Base-by-base conservation (phyloP, 1,140 invertebrate species). In the Apis cerana region DNA sequence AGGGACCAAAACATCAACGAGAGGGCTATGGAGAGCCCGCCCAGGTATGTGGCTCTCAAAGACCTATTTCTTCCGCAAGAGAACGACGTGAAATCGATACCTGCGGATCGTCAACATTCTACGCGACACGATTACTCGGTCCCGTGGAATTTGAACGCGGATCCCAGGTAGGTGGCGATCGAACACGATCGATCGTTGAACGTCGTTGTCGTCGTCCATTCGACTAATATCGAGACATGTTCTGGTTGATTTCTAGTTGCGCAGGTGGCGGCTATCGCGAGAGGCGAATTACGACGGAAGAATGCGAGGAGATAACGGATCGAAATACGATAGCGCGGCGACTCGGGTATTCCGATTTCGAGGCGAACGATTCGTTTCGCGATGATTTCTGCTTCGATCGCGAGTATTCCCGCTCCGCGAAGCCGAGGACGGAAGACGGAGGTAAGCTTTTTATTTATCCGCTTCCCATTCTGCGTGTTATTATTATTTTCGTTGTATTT, bases 31-130 rank as follows among this genome's bases (percentile, higher is more conserved):
- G 88, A 91, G 33, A 88, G 89, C 72, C 74, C 84, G 12, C 86
- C 87, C 15, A 91, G 88, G 82, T 92, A 91, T 27, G 89, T 93
- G n/a, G 86, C 91, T 50, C 82, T 92, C 56, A 92, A 88, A 83
- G 91, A 92, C 85, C 84, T 93, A 27, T 91, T 92, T 59, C 83
- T 90, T 10, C 88, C 89, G 0, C 82, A 81, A 62, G 70, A 85
- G 17, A 78, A 67, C 48, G 50, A 78, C 5, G 13, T 80, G 19
- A 88, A 78, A 61, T 19, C 27, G 50, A 62, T 56, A 58, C 15
- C 48, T n/a, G 72, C 10, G 58, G 86, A 82, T 75, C 70, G 71
- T 67, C 61, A 87, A 43, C 65, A 72, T 74, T 59, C 71, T 1
- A 27, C 69, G 33, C 27, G 67, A 21, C 56, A 72, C 43, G 75